These are phyloP conservation scores for Gobionotothen gibberifrons DNA, from an alignment of 2,797 vertebrate species.

Conservation along the genomic window DNA sequence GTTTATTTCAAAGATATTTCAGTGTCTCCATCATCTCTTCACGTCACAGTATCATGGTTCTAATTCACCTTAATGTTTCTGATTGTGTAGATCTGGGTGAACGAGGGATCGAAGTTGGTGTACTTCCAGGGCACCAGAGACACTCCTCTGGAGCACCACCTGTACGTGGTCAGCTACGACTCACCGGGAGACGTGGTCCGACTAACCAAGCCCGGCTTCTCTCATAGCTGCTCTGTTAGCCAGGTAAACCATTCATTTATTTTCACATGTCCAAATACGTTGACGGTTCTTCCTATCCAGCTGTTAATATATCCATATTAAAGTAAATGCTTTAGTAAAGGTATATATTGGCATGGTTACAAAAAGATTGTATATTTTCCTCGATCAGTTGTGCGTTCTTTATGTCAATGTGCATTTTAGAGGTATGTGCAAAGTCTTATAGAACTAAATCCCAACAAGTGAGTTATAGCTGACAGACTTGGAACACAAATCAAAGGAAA, in stretches of 20 bases:
- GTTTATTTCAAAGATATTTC: background rate
- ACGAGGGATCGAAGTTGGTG: conserved; percentile 88
- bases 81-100: conserved; percentile 90
- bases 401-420: background rate
- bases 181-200: conserved; percentile 87
- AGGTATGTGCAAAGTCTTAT: background rate
- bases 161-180: conserved; percentile 92
- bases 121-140: conserved; percentile 94
- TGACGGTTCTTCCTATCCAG: background rate
- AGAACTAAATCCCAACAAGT: background rate
- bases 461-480: background rate
- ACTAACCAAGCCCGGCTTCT: conserved; percentile 90
- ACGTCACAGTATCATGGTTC: background rate
- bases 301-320: background rate
- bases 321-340: background rate
- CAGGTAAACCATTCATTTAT: conserved; percentile 83
- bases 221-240: conserved; percentile 93
- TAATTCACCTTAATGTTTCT: background rate
- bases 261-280: background rate
- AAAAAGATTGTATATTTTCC: background rate
- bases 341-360: background rate
- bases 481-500: too few species aligned
- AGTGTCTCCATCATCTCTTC: background rate
- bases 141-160: conserved; percentile 93
- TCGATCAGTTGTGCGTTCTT: background rate